Percentiles rank a stretch among this genome's conserved stretches.
phyloP scores from a whole-genome alignment of 1,140 invertebrate genomes.

The Pogonognathellus flavescens region DNA sequence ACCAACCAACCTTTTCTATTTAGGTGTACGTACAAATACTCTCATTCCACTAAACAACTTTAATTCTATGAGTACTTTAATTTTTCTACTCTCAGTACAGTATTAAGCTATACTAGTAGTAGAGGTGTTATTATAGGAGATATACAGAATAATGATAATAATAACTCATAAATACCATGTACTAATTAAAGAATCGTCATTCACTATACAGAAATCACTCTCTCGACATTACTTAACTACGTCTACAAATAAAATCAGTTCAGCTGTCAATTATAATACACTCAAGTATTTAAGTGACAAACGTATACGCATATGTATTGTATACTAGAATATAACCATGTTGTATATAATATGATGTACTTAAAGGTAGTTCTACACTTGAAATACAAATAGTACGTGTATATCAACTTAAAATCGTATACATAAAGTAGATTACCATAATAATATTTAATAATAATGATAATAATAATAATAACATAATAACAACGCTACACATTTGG shows the following conservation, averaged over 20 bases:
- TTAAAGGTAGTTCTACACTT: too few species aligned
- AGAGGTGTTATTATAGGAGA: too few species aligned
- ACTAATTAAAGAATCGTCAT: background rate
- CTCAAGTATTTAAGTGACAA: constrained; percentile 36
- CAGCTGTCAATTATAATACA: constrained; percentile 23
- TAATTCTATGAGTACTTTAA: constrained; percentile 3
- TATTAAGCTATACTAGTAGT: background rate
- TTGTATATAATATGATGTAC: too few species aligned
- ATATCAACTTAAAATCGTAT: too few species aligned
- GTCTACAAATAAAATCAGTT: constrained; percentile 43
- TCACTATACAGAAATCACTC: constrained; percentile 1
- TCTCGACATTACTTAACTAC: background rate
- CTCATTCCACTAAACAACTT: constrained; percentile 36
- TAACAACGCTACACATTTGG: background rate
- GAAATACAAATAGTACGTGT: too few species aligned
- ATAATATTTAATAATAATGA: background rate
- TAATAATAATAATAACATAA: background rate
- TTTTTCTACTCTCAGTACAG: background rate
- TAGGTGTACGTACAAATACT: constrained; percentile 25
- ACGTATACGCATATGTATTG: constrained; percentile 2
- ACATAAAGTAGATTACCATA: too few species aligned
- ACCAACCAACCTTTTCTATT: constrained; percentile 6
- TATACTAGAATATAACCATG: too few species aligned
- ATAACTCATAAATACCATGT: background rate
- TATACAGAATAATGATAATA: too few species aligned